Evolutionary conservation across 2,888 invertebrate species (phyloP).

Genomic region (Automeris io): DNA sequence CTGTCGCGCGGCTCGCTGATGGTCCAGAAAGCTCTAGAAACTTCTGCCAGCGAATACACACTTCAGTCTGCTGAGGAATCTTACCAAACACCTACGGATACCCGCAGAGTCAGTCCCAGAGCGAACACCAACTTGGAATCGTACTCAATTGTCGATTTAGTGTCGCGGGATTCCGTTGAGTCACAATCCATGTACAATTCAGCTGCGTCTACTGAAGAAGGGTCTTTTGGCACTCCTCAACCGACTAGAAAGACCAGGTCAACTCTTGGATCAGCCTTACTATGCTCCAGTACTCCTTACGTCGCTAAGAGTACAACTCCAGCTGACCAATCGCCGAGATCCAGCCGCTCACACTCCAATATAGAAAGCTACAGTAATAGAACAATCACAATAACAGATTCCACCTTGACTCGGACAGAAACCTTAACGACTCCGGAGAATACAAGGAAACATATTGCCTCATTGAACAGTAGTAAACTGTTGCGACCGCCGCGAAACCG

Average conservation of each 20-base stretch:
- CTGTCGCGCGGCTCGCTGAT: slow-evolving; percentile 34
- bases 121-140: slow-evolving; percentile 34
- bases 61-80: slow-evolving; percentile 21
- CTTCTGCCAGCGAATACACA: slow-evolving; percentile 6
- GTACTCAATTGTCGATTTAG: slow-evolving; percentile 59
- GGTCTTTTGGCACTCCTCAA: slow-evolving; percentile 35
- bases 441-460: slow-evolving; percentile 25
- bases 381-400: slow-evolving; percentile 13
- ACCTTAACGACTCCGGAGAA: slow-evolving; percentile 40
- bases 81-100: slow-evolving; percentile 23
- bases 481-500: slow-evolving; percentile 37
- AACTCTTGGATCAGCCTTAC: slow-evolving; percentile 22
- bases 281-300: slow-evolving; percentile 50
- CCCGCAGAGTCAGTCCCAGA: slow-evolving; percentile 32
- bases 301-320: slow-evolving; percentile 13
- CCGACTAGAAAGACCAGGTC: slow-evolving; percentile 33
- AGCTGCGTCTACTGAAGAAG: slow-evolving; percentile 25
- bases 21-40: slow-evolving; percentile 31
- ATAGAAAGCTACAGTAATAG: slow-evolving; percentile 11
- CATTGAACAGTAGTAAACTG: slow-evolving; percentile 34
- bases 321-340: not conserved
- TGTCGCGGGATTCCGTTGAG: slow-evolving; percentile 44
- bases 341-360: slow-evolving; percentile 22
- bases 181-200: slow-evolving; percentile 43
- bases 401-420: slow-evolving; percentile 24